Percentiles rank a stretch among this genome's conserved stretches.
Evolutionary conservation across 2,797 vertebrate species (phyloP).

Genomic region (Lutjanus argentimaculatus): DNA sequence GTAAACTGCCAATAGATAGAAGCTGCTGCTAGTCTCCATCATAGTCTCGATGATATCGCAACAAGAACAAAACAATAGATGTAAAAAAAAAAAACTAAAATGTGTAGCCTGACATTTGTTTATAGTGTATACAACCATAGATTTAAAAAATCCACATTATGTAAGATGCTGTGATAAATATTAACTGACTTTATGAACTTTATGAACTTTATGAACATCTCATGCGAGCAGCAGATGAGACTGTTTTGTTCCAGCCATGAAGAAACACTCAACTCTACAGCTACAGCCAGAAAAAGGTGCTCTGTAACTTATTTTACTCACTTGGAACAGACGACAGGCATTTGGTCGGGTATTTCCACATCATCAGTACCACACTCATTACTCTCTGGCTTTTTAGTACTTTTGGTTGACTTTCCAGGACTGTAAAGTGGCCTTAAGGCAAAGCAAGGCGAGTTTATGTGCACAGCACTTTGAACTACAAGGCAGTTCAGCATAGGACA

Average conservation of each 20-base stretch:
- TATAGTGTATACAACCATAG: neutral
- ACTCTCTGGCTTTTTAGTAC: slow-evolving; percentile 5
- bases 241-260: neutral
- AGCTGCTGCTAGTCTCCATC: neutral
- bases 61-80: neutral
- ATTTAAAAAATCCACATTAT: neutral
- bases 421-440: slow-evolving; percentile 18
- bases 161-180: neutral
- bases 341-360: slow-evolving; percentile 28
- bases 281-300: neutral
- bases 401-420: slow-evolving; percentile 24
- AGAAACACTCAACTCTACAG: neutral
- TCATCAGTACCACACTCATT: slow-evolving; percentile 34
- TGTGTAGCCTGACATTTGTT: neutral
- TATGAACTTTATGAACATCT: neutral
- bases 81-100: neutral
- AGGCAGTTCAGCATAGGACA: neutral
- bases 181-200: no score
- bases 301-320: slow-evolving; percentile 16
- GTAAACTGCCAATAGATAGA: neutral
- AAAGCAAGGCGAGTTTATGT: neutral
- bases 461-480: neutral
- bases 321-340: slow-evolving; percentile 15
- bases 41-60: no score
- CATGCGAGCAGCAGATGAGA: neutral